These are phyloP conservation scores for Danaus melanippus DNA, from an alignment of 1,140 invertebrate genomes.

Conservation along the genomic window DNA sequence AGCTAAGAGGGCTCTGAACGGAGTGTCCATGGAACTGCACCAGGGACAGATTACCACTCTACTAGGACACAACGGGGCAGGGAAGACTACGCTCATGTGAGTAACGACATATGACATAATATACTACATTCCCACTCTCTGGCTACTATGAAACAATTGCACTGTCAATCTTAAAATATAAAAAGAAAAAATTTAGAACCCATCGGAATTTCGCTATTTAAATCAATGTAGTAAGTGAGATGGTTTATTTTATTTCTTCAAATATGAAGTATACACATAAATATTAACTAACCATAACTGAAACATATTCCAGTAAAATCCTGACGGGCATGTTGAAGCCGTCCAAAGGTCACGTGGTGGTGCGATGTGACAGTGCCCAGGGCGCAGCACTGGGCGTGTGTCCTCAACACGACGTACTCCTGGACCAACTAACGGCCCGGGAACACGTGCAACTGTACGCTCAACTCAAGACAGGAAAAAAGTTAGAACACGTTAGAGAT, in stretches of 20 bases:
- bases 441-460: slow-evolving; percentile 89
- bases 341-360: slow-evolving; percentile 71
- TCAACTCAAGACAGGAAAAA: slow-evolving; percentile 76
- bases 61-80: slow-evolving; percentile 90
- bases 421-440: slow-evolving; percentile 82
- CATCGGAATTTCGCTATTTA: no score
- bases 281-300: no score
- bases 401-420: slow-evolving; percentile 88
- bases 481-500: slow-evolving; percentile 37
- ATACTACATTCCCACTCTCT: no score
- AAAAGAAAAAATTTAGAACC: no score
- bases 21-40: slow-evolving; percentile 80
- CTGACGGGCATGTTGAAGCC: slow-evolving; percentile 77
- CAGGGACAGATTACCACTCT: slow-evolving; percentile 79
- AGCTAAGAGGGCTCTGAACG: slow-evolving; percentile 74
- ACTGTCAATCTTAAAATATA: no score
- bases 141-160: no score
- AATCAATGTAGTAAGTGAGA: no score
- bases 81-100: slow-evolving; percentile 87
- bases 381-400: slow-evolving; percentile 79
- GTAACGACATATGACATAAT: slow-evolving; percentile 30
- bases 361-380: slow-evolving; percentile 25
- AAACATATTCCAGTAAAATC: slow-evolving; percentile 70
- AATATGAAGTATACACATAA: no score
- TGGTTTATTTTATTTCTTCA: no score